Conservation (phyloP, 2,888 invertebrate genomes). For the Acronicta psi region DNA sequence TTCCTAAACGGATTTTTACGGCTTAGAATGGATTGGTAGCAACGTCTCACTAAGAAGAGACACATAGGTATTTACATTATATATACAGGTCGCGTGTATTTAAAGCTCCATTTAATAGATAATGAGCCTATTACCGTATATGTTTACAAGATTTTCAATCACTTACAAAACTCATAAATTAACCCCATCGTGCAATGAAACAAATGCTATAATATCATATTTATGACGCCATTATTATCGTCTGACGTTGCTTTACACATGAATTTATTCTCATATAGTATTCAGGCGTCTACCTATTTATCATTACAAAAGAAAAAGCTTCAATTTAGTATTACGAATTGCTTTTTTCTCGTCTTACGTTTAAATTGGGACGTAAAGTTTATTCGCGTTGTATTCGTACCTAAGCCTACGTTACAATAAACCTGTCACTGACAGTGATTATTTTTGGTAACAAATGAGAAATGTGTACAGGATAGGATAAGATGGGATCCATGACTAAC, state of each 20-base stretch:
- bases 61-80: no score
- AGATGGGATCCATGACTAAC: no score
- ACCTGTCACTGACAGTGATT: not conserved
- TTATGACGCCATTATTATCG: not conserved
- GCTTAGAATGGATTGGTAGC: no score
- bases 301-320: conserved; percentile 10
- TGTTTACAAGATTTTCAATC: no score
- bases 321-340: conserved; percentile 20
- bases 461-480: not conserved
- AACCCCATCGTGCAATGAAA: not conserved
- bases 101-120: no score
- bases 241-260: conserved; percentile 6
- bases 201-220: conserved; percentile 15
- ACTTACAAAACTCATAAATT: no score
- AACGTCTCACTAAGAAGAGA: no score
- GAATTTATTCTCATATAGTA: conserved; percentile 3
- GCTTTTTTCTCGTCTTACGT: conserved; percentile 21
- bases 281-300: not conserved
- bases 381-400: not conserved
- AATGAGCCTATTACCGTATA: no score
- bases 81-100: no score
- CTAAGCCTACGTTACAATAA: not conserved
- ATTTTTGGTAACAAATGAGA: not conserved
- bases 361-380: conserved; percentile 15
- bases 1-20: no score